phyloP scores from a whole-genome alignment of 2,113 vertebrate species.

The Lepus americanus region DNA sequence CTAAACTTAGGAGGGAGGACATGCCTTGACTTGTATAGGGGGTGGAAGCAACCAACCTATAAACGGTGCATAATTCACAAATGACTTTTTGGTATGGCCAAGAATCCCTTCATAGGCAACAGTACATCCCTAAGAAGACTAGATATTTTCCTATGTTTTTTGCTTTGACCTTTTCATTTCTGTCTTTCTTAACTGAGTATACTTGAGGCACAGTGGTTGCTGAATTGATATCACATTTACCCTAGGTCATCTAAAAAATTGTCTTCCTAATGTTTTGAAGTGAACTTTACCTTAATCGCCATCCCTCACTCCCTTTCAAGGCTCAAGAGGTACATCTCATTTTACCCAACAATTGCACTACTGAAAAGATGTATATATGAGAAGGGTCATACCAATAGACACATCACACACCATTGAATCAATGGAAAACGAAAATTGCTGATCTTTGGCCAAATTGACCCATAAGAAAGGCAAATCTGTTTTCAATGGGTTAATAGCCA shows the following conservation, averaged over 20 bases:
- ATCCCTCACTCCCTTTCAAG: not conserved
- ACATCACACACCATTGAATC: not conserved
- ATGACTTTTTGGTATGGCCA: not conserved
- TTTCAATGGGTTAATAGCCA: slow-evolving; percentile 19
- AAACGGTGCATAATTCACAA: slow-evolving; percentile 49
- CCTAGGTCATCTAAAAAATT: slow-evolving; percentile 15
- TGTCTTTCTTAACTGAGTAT: slow-evolving; percentile 42
- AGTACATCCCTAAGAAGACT: not conserved
- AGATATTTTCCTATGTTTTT: slow-evolving; percentile 3
- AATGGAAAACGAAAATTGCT: slow-evolving; percentile 38
- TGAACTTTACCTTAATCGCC: not conserved
- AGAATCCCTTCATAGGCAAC: slow-evolving; percentile 19
- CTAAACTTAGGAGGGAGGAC: not conserved
- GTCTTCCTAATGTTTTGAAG: slow-evolving; percentile 26
- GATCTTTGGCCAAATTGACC: not conserved
- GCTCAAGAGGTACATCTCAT: not conserved
- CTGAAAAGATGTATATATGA: slow-evolving; percentile 9
- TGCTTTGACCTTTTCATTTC: not conserved
- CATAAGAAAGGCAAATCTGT: not conserved
- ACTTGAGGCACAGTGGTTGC: slow-evolving; percentile 6
- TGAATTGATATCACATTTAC: slow-evolving; percentile 39
- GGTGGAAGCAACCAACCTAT: slow-evolving; percentile 16
- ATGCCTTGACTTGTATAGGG: not conserved
- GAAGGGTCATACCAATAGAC: not conserved
- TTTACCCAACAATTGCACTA: slow-evolving; percentile 35